phyloP scores from a whole-genome alignment of 2,797 vertebrate genomes.

The Pipistrellus nathusii region DNA sequence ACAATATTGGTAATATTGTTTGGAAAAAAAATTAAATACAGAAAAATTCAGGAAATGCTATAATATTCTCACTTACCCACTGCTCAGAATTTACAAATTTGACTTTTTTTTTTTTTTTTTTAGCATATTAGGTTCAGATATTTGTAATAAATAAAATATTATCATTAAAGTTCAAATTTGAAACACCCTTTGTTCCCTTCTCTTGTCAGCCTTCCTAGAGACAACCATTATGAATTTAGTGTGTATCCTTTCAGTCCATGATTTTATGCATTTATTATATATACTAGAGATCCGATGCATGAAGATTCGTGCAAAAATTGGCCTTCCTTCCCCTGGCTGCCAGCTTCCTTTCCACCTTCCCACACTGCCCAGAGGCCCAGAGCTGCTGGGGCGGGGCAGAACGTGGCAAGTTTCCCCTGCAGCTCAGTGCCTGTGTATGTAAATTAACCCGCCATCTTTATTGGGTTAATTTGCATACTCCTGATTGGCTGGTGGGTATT shows the following conservation, averaged over 20 bases:
- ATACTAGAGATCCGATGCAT: not conserved
- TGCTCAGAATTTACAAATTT: not conserved
- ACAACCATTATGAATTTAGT: not conserved
- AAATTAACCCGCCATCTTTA: too few relatives aligned
- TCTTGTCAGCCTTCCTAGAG: not conserved
- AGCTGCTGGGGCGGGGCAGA: too few relatives aligned
- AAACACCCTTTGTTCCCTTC: not conserved
- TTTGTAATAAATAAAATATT: conserved; percentile 2
- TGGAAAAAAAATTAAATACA: not conserved
- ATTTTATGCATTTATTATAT: not conserved
- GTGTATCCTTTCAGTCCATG: not conserved
- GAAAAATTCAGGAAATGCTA: conserved; percentile 5
- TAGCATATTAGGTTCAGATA: conserved; percentile 26
- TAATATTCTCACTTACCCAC: not conserved
- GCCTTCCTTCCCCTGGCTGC: too few relatives aligned
- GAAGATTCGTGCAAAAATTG: too few relatives aligned
- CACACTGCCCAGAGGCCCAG: too few relatives aligned
- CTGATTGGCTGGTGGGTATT: too few relatives aligned
- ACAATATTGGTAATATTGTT: not conserved
- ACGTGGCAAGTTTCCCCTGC: too few relatives aligned
- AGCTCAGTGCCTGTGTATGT: too few relatives aligned
- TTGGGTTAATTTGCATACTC: too few relatives aligned
- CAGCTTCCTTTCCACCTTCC: too few relatives aligned
- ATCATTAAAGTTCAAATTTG: not conserved
- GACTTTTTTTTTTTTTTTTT: conserved; percentile 50